Evolutionary conservation across 2,113 vertebrate genomes (phyloP).

Genomic region (Fulica atra): DNA sequence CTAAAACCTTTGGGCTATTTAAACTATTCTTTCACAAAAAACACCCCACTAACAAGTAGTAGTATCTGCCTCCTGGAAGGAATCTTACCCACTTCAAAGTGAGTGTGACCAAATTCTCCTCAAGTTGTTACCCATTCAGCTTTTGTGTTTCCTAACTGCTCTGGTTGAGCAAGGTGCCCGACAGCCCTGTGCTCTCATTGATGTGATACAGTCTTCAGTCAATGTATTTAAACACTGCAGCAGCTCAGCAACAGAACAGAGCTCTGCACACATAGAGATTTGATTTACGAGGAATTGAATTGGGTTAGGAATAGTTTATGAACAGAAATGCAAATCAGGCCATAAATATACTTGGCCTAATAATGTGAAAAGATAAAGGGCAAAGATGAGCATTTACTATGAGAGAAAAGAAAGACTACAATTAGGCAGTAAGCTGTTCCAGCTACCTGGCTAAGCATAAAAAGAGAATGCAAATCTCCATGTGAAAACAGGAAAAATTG

Average conservation of each 20-base stretch:
- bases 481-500: background rate
- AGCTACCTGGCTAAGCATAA: background rate
- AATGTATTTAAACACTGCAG: background rate
- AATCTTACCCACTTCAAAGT: background rate
- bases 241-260: background rate
- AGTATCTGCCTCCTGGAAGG: background rate
- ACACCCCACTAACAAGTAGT: rapidly evolving
- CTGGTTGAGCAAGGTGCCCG: background rate
- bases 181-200: background rate
- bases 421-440: background rate
- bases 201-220: background rate
- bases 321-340: background rate
- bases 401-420: background rate
- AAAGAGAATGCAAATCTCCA: background rate
- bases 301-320: background rate
- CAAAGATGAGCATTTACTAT: background rate
- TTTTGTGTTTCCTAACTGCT: background rate
- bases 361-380: background rate
- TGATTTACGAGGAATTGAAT: background rate
- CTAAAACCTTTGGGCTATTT: background rate
- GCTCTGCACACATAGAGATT: background rate
- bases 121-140: background rate
- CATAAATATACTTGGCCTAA: background rate
- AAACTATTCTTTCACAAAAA: background rate
- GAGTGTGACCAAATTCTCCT: background rate